Conservation (phyloP, 2,797 vertebrate genomes). For the Acridotheres tristis region DNA sequence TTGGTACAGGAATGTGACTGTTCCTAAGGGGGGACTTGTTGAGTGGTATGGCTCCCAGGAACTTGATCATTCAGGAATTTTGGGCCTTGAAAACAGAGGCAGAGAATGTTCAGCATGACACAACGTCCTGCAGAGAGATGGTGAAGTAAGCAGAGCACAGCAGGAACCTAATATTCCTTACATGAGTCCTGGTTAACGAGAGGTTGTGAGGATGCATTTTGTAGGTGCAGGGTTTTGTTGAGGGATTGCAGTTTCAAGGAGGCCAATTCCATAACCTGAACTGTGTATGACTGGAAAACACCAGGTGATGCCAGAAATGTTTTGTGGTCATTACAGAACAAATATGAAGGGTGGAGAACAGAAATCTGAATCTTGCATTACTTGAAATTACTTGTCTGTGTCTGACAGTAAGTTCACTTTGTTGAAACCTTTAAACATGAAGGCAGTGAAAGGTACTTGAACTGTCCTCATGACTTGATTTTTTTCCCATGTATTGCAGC, state of each 20-base stretch:
- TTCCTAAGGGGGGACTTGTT: neutral
- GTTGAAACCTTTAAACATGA: neutral
- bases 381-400: neutral
- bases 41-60: neutral
- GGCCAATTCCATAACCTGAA: neutral
- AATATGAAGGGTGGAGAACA: neutral
- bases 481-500: neutral
- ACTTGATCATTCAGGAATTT: neutral
- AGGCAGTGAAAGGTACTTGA: neutral
- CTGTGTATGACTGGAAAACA: neutral
- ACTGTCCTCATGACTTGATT: neutral
- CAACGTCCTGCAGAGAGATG: neutral
- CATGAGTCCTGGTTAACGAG: accelerated
- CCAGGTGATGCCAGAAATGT: neutral
- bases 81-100: neutral
- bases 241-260: neutral
- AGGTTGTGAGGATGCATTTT: neutral
- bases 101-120: neutral
- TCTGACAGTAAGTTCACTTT: neutral
- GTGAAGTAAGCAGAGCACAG: neutral
- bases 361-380: neutral
- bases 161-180: accelerated
- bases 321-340: neutral
- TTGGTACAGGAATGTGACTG: neutral
- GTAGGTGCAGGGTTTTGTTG: neutral